Percentiles rank a stretch among this genome's conserved stretches.
Conservation (phyloP, 2,888 invertebrate species). For the Catocala nupta region DNA sequence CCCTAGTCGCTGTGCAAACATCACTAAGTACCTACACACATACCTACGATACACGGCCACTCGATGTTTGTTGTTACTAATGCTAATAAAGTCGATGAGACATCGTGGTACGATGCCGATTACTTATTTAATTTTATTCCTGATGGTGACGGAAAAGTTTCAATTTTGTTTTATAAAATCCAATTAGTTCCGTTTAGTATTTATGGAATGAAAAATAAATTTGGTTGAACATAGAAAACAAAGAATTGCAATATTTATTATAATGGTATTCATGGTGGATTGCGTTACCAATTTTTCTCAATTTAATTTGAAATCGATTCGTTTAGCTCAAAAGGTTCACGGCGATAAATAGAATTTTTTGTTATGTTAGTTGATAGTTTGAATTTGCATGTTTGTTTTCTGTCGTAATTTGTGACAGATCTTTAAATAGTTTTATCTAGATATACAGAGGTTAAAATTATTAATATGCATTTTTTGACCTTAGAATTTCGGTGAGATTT, state of each 20-base stretch:
- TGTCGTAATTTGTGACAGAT: slow-evolving; percentile 1
- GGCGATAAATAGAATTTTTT: slow-evolving; percentile 23
- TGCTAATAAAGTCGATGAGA: slow-evolving; percentile 28
- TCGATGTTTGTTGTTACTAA: slow-evolving; percentile 47
- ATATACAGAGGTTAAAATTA: too few relatives aligned
- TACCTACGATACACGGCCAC: slow-evolving; percentile 44
- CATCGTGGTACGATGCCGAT: slow-evolving; percentile 12
- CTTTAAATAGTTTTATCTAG: background rate
- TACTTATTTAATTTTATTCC: slow-evolving; percentile 23
- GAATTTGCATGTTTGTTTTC: slow-evolving; percentile 20
- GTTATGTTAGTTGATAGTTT: too few relatives aligned
- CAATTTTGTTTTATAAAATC: slow-evolving; percentile 14
- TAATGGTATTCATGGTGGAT: slow-evolving; percentile 40
- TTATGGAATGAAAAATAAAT: slow-evolving; percentile 16
- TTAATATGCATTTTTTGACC: too few relatives aligned
- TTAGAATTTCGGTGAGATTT: too few relatives aligned
- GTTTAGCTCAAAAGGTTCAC: slow-evolving; percentile 41
- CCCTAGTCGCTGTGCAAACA: slow-evolving; percentile 44
- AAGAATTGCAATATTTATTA: slow-evolving; percentile 38
- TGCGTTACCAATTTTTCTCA: slow-evolving; percentile 46
- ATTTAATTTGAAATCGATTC: slow-evolving; percentile 49
- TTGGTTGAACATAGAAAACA: slow-evolving; percentile 23
- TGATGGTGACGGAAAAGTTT: slow-evolving; percentile 17
- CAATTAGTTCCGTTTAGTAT: slow-evolving; percentile 13
- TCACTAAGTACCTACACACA: slow-evolving; percentile 42